Conservation (phyloP, 1,140 invertebrate genomes). For the Trachymyrmex septentrionalis region DNA sequence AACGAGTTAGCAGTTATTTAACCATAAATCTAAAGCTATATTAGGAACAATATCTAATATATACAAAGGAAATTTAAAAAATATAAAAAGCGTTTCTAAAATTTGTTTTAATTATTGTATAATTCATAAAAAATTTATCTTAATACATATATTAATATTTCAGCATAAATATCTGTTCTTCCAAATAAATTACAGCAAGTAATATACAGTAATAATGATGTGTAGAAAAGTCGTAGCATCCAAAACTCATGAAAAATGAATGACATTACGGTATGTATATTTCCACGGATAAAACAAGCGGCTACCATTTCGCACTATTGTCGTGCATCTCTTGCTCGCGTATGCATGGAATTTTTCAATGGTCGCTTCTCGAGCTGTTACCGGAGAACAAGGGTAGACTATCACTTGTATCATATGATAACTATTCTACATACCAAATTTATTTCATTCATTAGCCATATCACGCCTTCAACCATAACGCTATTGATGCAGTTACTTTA, state of each 20-base stretch:
- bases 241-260: slow-evolving; percentile 29
- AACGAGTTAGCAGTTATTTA: slow-evolving; percentile 19
- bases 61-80: neutral
- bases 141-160: neutral
- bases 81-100: neutral
- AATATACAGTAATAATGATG: neutral
- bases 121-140: neutral
- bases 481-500: neutral
- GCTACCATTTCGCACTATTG: slow-evolving; percentile 38
- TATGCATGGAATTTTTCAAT: slow-evolving; percentile 76
- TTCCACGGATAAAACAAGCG: slow-evolving; percentile 27
- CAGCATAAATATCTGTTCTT: neutral
- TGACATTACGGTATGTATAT: slow-evolving; percentile 53
- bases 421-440: slow-evolving; percentile 28
- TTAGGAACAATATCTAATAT: neutral
- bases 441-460: slow-evolving; percentile 36
- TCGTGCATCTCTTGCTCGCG: slow-evolving; percentile 22
- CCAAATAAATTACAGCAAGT: neutral
- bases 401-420: neutral
- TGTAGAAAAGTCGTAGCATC: neutral
- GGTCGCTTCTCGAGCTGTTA: slow-evolving; percentile 47
- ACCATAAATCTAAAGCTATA: neutral
- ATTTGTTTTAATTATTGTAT: neutral
- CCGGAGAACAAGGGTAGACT: slow-evolving; percentile 12
- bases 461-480: neutral